A percentile compares a stretch with the other conserved stretches of the same genome.
Evolutionary conservation across 30 jellyfish, hydroid and myxozoan species (phyloP).

Genomic region (Pelagia noctiluca): DNA sequence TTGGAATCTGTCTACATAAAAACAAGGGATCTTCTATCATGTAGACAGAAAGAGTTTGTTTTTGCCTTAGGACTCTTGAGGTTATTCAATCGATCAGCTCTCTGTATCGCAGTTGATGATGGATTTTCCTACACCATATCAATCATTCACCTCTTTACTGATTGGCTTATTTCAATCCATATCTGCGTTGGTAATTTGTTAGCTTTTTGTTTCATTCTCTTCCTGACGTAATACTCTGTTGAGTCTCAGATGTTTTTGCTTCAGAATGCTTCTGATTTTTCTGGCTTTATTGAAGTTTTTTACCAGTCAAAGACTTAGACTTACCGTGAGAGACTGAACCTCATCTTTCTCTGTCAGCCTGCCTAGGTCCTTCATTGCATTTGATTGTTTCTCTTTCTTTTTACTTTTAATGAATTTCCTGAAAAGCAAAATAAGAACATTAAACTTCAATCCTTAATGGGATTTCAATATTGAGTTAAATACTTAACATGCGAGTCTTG

Average conservation of each 20-base stretch:
- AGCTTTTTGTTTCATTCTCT: background rate
- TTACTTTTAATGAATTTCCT: background rate
- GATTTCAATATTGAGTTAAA: too few species aligned
- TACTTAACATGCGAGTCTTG: too few species aligned
- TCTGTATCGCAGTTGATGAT: too few species aligned
- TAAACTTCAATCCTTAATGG: background rate
- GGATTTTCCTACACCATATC: background rate
- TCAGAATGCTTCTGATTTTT: too few species aligned
- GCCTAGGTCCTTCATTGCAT: background rate
- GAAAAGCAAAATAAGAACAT: background rate
- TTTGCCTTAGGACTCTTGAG: too few species aligned
- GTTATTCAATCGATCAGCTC: too few species aligned
- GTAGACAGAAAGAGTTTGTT: too few species aligned
- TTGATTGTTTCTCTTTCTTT: background rate
- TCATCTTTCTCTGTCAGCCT: background rate
- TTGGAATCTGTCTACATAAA: too few species aligned
- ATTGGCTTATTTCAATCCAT: background rate
- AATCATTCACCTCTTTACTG: background rate
- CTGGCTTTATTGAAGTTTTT: too few species aligned
- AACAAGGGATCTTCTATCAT: too few species aligned
- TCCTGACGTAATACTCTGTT: background rate
- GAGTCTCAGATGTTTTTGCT: background rate
- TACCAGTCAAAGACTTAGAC: too few species aligned
- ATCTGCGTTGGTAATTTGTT: background rate
- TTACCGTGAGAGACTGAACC: conserved; percentile 7